Conservation (phyloP, 1,140 invertebrate genomes). For the Hyles euphorbiae region DNA sequence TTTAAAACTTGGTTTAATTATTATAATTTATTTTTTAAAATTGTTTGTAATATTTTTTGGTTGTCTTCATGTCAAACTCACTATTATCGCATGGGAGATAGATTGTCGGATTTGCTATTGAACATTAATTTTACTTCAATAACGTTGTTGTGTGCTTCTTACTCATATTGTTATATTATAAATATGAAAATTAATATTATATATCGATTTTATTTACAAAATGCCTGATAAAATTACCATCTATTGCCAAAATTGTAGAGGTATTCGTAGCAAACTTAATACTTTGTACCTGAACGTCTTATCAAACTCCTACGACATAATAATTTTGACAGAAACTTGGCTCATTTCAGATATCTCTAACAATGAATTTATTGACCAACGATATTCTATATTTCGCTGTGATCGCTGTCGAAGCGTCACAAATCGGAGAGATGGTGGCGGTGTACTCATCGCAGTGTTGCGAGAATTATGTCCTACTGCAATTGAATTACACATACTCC, state of each 20-base stretch:
- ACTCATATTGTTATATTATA: background rate
- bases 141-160: background rate
- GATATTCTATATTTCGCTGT: constrained; percentile 21
- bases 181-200: constrained; percentile 1
- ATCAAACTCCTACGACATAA: constrained; percentile 17
- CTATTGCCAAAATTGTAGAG: constrained; percentile 31
- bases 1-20: no score
- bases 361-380: constrained; percentile 22
- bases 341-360: constrained; percentile 16
- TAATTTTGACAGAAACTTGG: constrained; percentile 25
- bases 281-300: constrained; percentile 23
- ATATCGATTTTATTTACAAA: background rate
- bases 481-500: no score
- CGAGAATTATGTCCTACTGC: background rate
- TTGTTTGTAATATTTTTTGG: no score
- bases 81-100: no score
- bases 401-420: constrained; percentile 12
- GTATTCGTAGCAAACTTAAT: constrained; percentile 23
- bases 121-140: background rate
- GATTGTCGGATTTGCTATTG: no score
- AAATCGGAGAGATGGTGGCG: constrained; percentile 18
- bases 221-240: constrained; percentile 12
- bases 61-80: no score
- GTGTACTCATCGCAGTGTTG: constrained; percentile 14
- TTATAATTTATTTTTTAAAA: no score